Base-by-base conservation (phyloP, 2,888 invertebrate genomes). In the Hylaea fasciaria region DNA sequence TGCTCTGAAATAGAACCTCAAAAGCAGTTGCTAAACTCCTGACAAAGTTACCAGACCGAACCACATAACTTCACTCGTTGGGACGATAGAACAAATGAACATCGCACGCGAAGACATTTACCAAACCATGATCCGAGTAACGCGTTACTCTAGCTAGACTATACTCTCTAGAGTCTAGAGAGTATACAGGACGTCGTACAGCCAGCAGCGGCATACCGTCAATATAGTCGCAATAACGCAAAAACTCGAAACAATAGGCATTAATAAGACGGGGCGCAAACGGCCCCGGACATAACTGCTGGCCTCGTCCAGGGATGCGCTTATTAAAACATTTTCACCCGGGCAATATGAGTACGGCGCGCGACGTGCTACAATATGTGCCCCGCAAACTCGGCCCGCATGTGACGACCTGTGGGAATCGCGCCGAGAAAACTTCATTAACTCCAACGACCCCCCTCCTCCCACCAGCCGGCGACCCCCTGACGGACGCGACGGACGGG, bases 341-440 rank as follows among this genome's bases (percentile, higher is more conserved):
- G 81, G 84, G 72, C 90, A 90, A 91, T 91, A 92, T 81, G 85
- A 64, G 65, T 57, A 80, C 80, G 85, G 85, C 83, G 79, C 79
- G 77, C 77, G 86, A 86, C 89, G 90, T 87, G 89, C 83, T 65
- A 87, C 91, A 91, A 91, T 91, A 89, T 91, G 91, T 90, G 88
- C 80, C 80, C 69, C 80, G 85, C 87, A 86, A 89, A 89, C 88
- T 89, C 88, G 73, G 80, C 74, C 89, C 87, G 85, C 89, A 91
- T 91, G 89, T 91, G 91, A 90, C 91, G 92, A 92, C 93, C 92
- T 87, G 91, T 88, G 93, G 92, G 92, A 92, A 88, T 92, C 91
- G 91, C 84, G 84, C 83, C 82, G 89, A 89, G 91, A 90, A 92
- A 93, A 93, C 92, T 93, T 93, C 92, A 93, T 93, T 93, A 93